phyloP scores from a whole-genome alignment of 2,888 invertebrate genomes.

The Torymus aiolomorphi region DNA sequence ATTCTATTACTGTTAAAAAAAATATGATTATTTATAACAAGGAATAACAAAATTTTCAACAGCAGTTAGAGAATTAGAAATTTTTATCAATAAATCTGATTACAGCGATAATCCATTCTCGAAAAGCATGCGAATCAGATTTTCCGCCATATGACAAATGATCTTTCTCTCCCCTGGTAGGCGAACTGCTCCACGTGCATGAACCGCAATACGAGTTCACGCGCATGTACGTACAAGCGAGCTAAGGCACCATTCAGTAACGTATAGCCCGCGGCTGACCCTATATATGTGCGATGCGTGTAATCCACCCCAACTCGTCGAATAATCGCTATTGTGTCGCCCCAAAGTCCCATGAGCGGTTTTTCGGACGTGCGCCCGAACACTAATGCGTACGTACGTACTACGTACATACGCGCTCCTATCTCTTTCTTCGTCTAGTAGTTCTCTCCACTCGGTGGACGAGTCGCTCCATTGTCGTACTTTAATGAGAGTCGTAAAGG shows the following conservation, averaged over 20 bases:
- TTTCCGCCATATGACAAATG: no score
- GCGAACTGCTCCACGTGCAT: no score
- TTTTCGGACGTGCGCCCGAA: constrained; percentile 53
- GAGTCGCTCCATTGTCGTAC: constrained; percentile 39
- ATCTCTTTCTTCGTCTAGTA: neutral
- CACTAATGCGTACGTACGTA: constrained; percentile 36
- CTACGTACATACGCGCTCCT: neutral
- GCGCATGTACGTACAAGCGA: no score
- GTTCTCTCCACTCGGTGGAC: neutral
- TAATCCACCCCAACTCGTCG: constrained; percentile 70
- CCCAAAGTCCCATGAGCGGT: constrained; percentile 50
- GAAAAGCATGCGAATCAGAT: no score
- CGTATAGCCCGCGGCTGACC: constrained; percentile 19
- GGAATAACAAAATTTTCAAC: no score
- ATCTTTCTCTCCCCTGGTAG: no score
- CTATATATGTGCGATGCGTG: constrained; percentile 58
- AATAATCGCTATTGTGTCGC: constrained; percentile 72
- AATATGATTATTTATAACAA: no score
- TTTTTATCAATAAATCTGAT: no score
- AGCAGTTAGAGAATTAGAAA: no score
- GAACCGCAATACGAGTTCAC: no score
- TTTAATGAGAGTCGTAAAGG: constrained; percentile 56
- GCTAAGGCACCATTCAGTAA: neutral
- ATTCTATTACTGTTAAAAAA: no score
- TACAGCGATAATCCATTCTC: no score